Percentiles rank a stretch among this genome's conserved stretches.
These are phyloP conservation scores for Mayetiola destructor DNA, from an alignment of 2,888 invertebrate species.

Conservation along the genomic window DNA sequence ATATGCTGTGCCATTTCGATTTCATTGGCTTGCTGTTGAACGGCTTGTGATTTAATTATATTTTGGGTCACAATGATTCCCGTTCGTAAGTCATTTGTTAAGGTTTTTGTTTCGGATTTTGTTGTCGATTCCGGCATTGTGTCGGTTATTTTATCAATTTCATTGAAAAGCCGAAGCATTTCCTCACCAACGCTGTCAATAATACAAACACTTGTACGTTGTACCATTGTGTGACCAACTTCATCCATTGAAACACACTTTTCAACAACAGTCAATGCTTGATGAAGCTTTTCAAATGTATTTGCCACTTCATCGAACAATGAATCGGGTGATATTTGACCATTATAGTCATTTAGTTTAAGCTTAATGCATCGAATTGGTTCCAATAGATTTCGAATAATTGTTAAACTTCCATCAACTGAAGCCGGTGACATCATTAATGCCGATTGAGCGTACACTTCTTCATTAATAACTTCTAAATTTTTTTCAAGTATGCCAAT, in stretches of 20 bases:
- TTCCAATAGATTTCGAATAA: slow-evolving; percentile 45
- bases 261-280: slow-evolving; percentile 49
- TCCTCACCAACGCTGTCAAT: slow-evolving; percentile 44
- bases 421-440: slow-evolving; percentile 51
- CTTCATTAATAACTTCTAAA: slow-evolving; percentile 46
- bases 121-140: slow-evolving; percentile 36
- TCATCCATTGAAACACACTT: slow-evolving; percentile 54
- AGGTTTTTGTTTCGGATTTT: slow-evolving; percentile 35
- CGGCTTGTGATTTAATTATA: slow-evolving; percentile 40
- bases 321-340: slow-evolving; percentile 31
- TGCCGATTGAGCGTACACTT: slow-evolving; percentile 48
- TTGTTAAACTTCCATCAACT: slow-evolving; percentile 50
- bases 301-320: slow-evolving; percentile 43
- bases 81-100: slow-evolving; percentile 39
- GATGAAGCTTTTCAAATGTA: slow-evolving; percentile 48
- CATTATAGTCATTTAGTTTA: slow-evolving; percentile 41
- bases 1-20: slow-evolving; percentile 33
- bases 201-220: slow-evolving; percentile 51
- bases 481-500: slow-evolving; percentile 40
- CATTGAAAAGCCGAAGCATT: slow-evolving; percentile 40
- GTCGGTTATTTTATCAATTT: slow-evolving; percentile 38
- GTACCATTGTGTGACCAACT: slow-evolving; percentile 50
- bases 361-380: slow-evolving; percentile 50
- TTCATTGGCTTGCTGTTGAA: slow-evolving; percentile 39
- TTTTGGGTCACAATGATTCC: slow-evolving; percentile 40